A percentile compares a stretch with the other conserved stretches of the same genome.
Evolutionary conservation across 92 coral and sea anemone species (phyloP).

Genomic region (Blastomussa wellsi): DNA sequence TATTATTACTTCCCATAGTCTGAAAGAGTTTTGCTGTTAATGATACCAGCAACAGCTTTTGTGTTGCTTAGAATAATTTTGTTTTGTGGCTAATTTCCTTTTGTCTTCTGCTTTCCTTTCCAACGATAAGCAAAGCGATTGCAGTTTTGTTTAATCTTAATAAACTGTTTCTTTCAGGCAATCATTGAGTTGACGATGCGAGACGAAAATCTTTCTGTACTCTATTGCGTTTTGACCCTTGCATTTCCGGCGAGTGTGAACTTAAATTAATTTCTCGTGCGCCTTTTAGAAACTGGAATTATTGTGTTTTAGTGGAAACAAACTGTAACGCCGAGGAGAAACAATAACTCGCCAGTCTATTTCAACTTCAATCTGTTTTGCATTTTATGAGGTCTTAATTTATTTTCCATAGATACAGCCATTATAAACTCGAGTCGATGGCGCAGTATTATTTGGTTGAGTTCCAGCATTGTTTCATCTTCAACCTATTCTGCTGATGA

Average conservation of each 20-base stretch:
- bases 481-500: neutral
- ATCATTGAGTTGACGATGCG: conserved; percentile 1
- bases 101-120: conserved; percentile 56
- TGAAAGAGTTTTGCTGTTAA: conserved; percentile 31
- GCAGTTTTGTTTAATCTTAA: conserved; percentile 3
- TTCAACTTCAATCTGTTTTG: conserved; percentile 2
- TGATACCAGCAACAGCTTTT: conserved; percentile 54
- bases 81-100: conserved; percentile 51
- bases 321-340: neutral
- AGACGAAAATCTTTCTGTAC: conserved; percentile 16
- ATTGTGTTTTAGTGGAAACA: neutral
- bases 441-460: conserved; percentile 53
- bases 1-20: neutral
- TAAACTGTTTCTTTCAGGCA: neutral
- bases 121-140: conserved; percentile 32
- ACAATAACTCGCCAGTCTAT: neutral
- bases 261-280: neutral
- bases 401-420: conserved; percentile 39
- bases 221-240: conserved; percentile 27
- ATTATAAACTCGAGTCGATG: neutral
- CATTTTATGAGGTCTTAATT: too few relatives aligned
- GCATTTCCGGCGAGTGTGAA: conserved; percentile 21
- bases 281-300: neutral
- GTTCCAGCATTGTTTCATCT: conserved; percentile 68
- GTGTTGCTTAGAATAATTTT: conserved; percentile 55